Evolutionary conservation across 2,797 vertebrate species (phyloP).

Genomic region (Sebastes paucispinis): DNA sequence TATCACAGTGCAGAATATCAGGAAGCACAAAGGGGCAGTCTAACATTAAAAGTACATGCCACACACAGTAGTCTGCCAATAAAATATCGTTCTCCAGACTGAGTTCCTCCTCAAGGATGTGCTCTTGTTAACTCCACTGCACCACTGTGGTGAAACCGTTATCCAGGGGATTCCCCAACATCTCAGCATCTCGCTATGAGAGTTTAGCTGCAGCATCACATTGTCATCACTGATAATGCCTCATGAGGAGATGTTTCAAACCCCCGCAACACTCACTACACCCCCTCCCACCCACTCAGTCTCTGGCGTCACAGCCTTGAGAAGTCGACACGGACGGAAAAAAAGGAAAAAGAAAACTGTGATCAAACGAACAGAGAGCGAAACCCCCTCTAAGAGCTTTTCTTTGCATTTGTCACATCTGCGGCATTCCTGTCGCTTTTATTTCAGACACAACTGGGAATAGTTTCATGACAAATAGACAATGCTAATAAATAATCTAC

Average conservation of each 20-base stretch:
- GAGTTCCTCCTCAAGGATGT: conserved; percentile 1
- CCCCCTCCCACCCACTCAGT: background rate
- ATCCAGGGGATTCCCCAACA: conserved; percentile 32
- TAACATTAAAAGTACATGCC: background rate
- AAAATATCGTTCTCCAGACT: background rate
- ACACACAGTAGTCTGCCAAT: background rate
- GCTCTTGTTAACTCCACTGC: conserved; percentile 22
- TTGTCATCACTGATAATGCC: conserved; percentile 35
- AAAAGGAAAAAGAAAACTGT: background rate
- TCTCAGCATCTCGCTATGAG: conserved; percentile 15
- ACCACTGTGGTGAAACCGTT: conserved; percentile 1
- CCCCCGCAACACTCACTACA: background rate
- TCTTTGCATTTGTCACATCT: conserved; percentile 37
- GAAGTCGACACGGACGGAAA: conserved; percentile 1
- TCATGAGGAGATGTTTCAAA: conserved; percentile 3
- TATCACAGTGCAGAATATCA: background rate
- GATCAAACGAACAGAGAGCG: conserved; percentile 20
- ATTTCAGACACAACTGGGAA: conserved; percentile 16
- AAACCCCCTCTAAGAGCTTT: conserved; percentile 17
- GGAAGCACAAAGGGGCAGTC: background rate
- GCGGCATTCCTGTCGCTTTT: conserved; percentile 13
- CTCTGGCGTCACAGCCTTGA: conserved; percentile 28
- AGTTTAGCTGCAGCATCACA: conserved; percentile 29
- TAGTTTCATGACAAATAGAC: conserved; percentile 17
- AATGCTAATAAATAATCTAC: conserved; percentile 41